Percentiles rank a stretch among this genome's conserved stretches.
Evolutionary conservation across 2,113 vertebrate species (phyloP).

Genomic region (Ciconia boyciana): DNA sequence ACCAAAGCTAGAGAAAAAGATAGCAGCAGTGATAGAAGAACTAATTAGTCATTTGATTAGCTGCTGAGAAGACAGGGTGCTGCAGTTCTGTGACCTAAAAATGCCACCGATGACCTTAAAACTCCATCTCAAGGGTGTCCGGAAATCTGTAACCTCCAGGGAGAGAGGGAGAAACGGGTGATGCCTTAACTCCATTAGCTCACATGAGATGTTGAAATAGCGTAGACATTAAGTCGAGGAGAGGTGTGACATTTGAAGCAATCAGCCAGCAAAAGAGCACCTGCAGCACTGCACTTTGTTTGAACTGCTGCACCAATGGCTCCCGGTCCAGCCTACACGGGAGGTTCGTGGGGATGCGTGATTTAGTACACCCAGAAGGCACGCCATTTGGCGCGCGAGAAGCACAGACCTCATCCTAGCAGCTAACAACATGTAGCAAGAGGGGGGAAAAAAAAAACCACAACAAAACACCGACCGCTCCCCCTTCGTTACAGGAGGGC

Average conservation of each 20-base stretch:
- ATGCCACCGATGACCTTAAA: conserved; percentile 19
- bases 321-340: not conserved
- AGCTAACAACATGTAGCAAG: not conserved
- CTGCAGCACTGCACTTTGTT: conserved; percentile 44
- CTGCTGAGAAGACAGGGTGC: not conserved
- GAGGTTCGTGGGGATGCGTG: not conserved
- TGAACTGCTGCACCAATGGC: conserved; percentile 3
- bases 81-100: conserved; percentile 42
- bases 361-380: not conserved
- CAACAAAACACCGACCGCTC: not conserved
- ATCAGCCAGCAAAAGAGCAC: conserved; percentile 43
- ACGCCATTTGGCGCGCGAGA: not conserved
- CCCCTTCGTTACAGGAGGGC: not conserved
- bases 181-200: conserved; percentile 1
- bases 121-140: conserved; percentile 6
- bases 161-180: not conserved
- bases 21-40: not conserved
- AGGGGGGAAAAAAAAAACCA: not conserved
- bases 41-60: conserved; percentile 49
- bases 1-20: not conserved
- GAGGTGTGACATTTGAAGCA: conserved; percentile 42
- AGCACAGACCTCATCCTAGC: conserved; percentile 22
- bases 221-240: rapidly evolving
- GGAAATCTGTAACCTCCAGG: not conserved
- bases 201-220: not conserved